These are phyloP conservation scores for Mustela lutreola DNA, from an alignment of 2,113 vertebrate genomes.

Conservation along the genomic window DNA sequence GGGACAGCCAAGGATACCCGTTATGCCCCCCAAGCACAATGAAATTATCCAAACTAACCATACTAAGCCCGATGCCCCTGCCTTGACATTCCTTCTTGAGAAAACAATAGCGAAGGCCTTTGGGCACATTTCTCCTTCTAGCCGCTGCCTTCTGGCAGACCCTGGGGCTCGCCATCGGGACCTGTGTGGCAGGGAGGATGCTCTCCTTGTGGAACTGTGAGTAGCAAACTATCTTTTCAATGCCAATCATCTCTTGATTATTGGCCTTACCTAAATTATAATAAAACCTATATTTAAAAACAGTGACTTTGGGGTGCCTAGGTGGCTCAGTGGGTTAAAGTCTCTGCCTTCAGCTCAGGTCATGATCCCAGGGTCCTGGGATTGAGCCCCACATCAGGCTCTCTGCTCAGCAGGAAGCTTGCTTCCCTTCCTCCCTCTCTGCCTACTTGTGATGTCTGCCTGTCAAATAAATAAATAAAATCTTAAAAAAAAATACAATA, in stretches of 20 bases:
- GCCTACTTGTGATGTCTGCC: too few species aligned
- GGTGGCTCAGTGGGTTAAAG: too few species aligned
- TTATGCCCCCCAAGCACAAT: not conserved
- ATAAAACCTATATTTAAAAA: not conserved
- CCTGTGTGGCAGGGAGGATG: accelerated
- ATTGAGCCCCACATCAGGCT: too few species aligned
- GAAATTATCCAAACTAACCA: not conserved
- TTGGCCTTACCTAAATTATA: not conserved
- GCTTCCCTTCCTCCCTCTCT: too few species aligned
- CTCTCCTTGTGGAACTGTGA: not conserved
- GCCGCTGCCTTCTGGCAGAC: not conserved
- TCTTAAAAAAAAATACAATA: too few species aligned
- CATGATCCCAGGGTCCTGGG: too few species aligned
- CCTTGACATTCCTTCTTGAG: not conserved
- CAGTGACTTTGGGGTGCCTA: not conserved
- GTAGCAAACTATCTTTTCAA: not conserved
- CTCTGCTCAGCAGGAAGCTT: too few species aligned
- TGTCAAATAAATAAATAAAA: too few species aligned
- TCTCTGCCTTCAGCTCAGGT: too few species aligned
- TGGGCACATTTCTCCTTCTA: not conserved
- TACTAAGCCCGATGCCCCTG: not conserved
- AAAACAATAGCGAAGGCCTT: not conserved
- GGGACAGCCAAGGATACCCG: not conserved
- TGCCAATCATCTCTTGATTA: not conserved
- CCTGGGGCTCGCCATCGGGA: accelerated